phyloP scores from a whole-genome alignment of 2,888 invertebrate genomes.

The Orthonevra nobilis region DNA sequence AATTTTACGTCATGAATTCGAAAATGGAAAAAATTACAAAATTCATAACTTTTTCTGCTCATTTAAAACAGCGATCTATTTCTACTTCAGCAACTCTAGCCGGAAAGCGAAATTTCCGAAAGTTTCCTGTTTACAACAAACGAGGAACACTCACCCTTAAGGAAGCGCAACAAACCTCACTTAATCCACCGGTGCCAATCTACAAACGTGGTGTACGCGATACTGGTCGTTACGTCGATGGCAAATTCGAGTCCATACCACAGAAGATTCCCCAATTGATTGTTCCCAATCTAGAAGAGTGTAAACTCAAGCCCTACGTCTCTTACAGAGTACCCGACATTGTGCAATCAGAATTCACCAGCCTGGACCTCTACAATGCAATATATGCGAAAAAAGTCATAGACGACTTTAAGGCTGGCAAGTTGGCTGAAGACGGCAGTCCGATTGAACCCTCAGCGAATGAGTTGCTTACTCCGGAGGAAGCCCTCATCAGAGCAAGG shows the following conservation, averaged over 20 bases:
- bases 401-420: slow-evolving; percentile 86
- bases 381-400: slow-evolving; percentile 90
- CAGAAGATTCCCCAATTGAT: slow-evolving; percentile 96
- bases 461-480: slow-evolving; percentile 86
- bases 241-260: slow-evolving; percentile 84
- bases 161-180: slow-evolving; percentile 79
- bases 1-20: no score
- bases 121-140: slow-evolving; percentile 88
- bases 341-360: slow-evolving; percentile 89
- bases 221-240: slow-evolving; percentile 82
- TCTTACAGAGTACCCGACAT: slow-evolving; percentile 91
- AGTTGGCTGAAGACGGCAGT: slow-evolving; percentile 86
- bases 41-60: slow-evolving; percentile 10
- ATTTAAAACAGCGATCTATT: slow-evolving; percentile 76
- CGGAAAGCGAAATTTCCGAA: slow-evolving; percentile 91
- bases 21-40: slow-evolving; percentile 58
- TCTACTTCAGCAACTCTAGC: slow-evolving; percentile 81
- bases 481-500: slow-evolving; percentile 86
- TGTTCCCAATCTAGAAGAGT: slow-evolving; percentile 93
- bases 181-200: slow-evolving; percentile 84
- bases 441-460: slow-evolving; percentile 86
- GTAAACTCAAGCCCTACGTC: slow-evolving; percentile 95
- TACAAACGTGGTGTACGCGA: slow-evolving; percentile 87
- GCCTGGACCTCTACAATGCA: slow-evolving; percentile 90
- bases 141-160: slow-evolving; percentile 87